Evolutionary conservation across 2,113 vertebrate genomes (phyloP), one percentile per base, ranked within the genome.

Genomic region (Carassius gibelio): DNA sequence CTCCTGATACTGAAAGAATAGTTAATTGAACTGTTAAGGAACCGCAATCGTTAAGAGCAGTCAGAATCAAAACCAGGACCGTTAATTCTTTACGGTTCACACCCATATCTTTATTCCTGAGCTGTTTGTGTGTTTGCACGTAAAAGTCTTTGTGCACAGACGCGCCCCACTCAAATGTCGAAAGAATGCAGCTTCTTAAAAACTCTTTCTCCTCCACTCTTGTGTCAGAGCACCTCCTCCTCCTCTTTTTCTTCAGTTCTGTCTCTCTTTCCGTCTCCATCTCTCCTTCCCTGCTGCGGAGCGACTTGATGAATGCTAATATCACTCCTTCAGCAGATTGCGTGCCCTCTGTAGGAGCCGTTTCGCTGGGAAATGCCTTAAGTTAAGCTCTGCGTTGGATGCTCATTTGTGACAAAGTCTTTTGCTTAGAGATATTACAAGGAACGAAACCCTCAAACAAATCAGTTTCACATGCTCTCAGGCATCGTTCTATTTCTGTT

Each of bases 181-280:
- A 42, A 79, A 61, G 55, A 62, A 61, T 79, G 57, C 45, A 6
- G 15, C 80, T 26, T 72, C 50, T 66, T 61, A 71, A 42, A 62
- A 36, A 64, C 30, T 72, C 36, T 52, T 52, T 15, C 50, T 42
- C 11, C 76, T 34, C 34, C 68, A 34, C 26, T 75, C 72, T 84
- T 21, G 30, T 76, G 30, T 34, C 71, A 26, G 50, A 26, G 78
- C 71, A 38, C 82, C 38, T 21, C 52, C 74, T 21, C 52, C 74
- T 77, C 61, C 52, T 87, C 66, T 80, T 72, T 82, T 69, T 82
- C 57, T 83, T 59, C 68, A 80, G 82, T 88, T 90, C 81, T 81
- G 87, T 75, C 72, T 50, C 76, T 88, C 74, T 71, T 78, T 83
- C 82, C 30, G 23, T 42, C 34, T 80, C 59, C 61, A 34, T 71